Percentiles rank a stretch among this genome's conserved stretches.
Conservation (phyloP, 2,888 invertebrate species). For the Candidula unifasciata region DNA sequence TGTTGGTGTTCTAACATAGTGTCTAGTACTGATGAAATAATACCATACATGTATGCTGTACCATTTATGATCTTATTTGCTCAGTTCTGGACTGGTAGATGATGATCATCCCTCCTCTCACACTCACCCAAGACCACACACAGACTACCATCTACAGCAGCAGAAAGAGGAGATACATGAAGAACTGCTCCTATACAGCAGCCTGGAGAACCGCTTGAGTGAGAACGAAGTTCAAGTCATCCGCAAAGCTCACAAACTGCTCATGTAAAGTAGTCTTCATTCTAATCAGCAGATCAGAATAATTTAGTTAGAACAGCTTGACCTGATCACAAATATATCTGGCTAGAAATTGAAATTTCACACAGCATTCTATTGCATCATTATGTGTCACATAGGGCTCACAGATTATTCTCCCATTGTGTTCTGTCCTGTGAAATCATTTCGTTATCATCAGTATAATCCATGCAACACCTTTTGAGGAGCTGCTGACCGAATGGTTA, state of each 20-base stretch:
- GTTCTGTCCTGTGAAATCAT: too few relatives aligned
- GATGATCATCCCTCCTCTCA: constrained; percentile 1
- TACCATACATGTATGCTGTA: not conserved
- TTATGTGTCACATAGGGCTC: too few relatives aligned
- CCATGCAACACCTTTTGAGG: too few relatives aligned
- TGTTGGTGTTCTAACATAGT: too few relatives aligned
- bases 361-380: too few relatives aligned
- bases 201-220: constrained; percentile 63
- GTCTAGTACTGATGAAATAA: too few relatives aligned
- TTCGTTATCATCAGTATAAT: too few relatives aligned
- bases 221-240: constrained; percentile 71
- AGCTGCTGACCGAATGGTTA: too few relatives aligned
- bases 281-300: not conserved
- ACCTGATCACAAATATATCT: not conserved
- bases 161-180: constrained; percentile 56
- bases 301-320: too few relatives aligned
- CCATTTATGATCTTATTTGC: constrained; percentile 33
- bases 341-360: too few relatives aligned
- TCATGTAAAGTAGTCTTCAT: constrained; percentile 68
- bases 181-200: constrained; percentile 54
- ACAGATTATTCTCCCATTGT: too few relatives aligned
- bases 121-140: not conserved
- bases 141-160: constrained; percentile 24
- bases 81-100: constrained; percentile 10
- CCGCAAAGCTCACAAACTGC: constrained; percentile 69